Base-by-base conservation (phyloP, 2,888 invertebrate species). In the Aphidius colemani region DNA sequence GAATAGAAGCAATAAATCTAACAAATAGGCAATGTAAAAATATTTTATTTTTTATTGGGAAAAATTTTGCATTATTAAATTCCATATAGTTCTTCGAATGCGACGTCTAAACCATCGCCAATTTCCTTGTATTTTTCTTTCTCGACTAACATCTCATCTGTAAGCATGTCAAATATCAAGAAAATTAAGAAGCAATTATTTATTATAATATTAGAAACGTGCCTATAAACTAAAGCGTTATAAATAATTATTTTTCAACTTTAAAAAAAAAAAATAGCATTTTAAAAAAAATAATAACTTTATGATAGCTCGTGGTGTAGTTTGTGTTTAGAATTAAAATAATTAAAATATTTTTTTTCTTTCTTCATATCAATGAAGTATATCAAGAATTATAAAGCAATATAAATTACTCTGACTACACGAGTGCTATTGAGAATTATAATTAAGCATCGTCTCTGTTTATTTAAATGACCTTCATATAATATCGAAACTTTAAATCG, bases 41-140 rank as follows among this genome's bases (percentile, higher is more conserved):
- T 58, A 64, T 63, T 53, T 53, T 67, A 68, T 70, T 71, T 66
- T 67, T 49, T 65, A 66, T 64, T 55, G 30, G 30, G 30, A 5
- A 30, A 30, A 30, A 5, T 5, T 5, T 30, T 59, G 62, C 18
- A 7, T 18, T 30, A 51, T 79, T 82, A 82, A 61, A 82, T 79
- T 72, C 81, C 82, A 65, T 82, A 82, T 75, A 90, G 85, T 84
- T 96, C 95, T 80, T 93, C 90, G 87, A 96, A 95, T 74, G 96
- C 95, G 83, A 90, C 88, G 86, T 96, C 96, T 88, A 97, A 88
- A 85, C 93, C 95, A 84, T 95, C 93, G 77, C 93, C 93, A 85
- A 97, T 93, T 83, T 91, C 89, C 86, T 94, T 95, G 89, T 90
- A 96, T 85, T 90, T 90, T 88, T 96, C 95, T 87, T 92, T 95